These are phyloP conservation scores for Tipula confusa DNA, from an alignment of 2,888 invertebrate species.

Conservation along the genomic window DNA sequence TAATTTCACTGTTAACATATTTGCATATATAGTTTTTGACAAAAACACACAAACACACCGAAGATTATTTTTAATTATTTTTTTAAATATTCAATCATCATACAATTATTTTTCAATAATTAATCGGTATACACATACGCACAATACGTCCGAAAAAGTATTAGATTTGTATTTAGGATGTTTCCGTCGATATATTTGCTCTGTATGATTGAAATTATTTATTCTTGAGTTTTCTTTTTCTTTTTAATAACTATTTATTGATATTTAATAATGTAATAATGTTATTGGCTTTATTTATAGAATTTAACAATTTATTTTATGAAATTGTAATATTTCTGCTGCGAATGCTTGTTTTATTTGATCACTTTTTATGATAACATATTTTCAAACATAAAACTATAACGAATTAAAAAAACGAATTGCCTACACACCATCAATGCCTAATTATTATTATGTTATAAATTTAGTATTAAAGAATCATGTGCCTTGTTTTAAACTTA, in stretches of 20 bases:
- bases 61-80: slow-evolving; percentile 1
- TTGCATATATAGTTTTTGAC: slow-evolving; percentile 7
- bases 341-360: neutral
- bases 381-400: neutral
- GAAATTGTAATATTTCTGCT: neutral
- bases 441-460: neutral
- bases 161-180: neutral
- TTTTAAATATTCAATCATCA: neutral
- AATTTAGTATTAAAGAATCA: slow-evolving; percentile 5
- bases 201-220: slow-evolving; percentile 25
- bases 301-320: neutral
- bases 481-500: neutral
- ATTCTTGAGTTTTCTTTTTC: neutral
- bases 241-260: slow-evolving; percentile 6
- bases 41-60: neutral
- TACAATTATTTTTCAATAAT: neutral
- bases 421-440: neutral
- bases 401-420: neutral
- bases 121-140: neutral
- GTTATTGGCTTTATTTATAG: slow-evolving; percentile 20
- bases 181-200: neutral
- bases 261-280: slow-evolving; percentile 3
- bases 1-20: slow-evolving; percentile 1
- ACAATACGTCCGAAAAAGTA: neutral
- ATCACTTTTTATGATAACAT: neutral